Base-by-base conservation (phyloP, 2,113 vertebrate genomes). In the Galeopterus variegatus region DNA sequence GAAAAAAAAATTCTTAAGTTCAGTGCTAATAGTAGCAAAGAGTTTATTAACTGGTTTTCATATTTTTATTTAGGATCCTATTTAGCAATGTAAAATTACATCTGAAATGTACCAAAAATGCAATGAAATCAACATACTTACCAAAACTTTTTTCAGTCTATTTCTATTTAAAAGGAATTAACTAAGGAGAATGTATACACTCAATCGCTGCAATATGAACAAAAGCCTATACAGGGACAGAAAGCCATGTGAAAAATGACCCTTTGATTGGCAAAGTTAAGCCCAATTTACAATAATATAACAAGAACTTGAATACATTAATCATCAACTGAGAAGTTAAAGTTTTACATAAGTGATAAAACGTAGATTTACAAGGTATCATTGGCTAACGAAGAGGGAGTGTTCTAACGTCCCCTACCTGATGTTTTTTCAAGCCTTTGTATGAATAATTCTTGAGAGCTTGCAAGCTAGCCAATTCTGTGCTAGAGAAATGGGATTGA, bases 271-370 rank as follows among this genome's bases (percentile, higher is more conserved):
- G 24, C 26, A 70, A 87, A 82, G 54, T 50, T 90, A 83, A 86
- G 88, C 12, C 69, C 70, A 90, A 70, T 90, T 92, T 76, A 83
- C 21, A 79, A 31, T 50, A 79, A 75, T 41, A 58, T 45, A 89
- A 72, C 2, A 89, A 94, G 89, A 95, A 60, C 64, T 81, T 93
- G 81, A 88, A 69, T 77, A 94, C 24, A 80, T 94, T 83, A 83
- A 72, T 86, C 60, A 94, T 81, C 65, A 67, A 72, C 73, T 77
- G 26, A 48, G 48, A 93, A 62, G 62, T 84, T 94, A 60, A 89
- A 80, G 81, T 85, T 90, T 93, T 93, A 72, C 80, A 45, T 62
- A 87, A 26, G 41, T 92, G 79, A 95, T 93, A 84, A 86, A 84
- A 62, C 48, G 18, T 80, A 24, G 58, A 90, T 67, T 93, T 84